phyloP scores from a whole-genome alignment of 2,888 invertebrate genomes.

The Coleophora deauratella region DNA sequence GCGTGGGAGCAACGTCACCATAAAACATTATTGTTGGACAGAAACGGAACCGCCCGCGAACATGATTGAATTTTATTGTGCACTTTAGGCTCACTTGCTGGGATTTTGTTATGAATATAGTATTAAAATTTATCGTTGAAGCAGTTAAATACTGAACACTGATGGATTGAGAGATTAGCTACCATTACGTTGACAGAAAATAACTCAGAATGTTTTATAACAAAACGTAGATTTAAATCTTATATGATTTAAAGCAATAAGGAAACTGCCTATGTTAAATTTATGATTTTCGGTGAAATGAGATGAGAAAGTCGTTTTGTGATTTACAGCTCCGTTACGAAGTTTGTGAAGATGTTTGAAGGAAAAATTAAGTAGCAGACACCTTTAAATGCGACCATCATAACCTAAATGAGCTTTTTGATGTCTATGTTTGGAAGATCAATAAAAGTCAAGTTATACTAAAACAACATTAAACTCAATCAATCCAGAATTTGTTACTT shows the following conservation, averaged over 20 bases:
- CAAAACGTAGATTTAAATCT: no score
- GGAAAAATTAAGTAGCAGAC: no score
- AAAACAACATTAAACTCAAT: no score
- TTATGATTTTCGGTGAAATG: no score
- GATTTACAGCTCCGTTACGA: slow-evolving; percentile 16
- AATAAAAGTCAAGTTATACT: no score
- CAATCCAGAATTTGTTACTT: slow-evolving; percentile 23
- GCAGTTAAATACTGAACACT: background rate
- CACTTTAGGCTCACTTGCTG: slow-evolving; percentile 36
- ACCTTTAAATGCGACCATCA: no score
- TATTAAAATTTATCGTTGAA: slow-evolving; percentile 9
- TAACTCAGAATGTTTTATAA: no score
- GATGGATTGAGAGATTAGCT: slow-evolving; percentile 4
- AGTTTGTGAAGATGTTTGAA: slow-evolving; percentile 9
- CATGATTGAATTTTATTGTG: slow-evolving; percentile 68
- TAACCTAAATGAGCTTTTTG: no score
- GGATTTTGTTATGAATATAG: slow-evolving; percentile 10
- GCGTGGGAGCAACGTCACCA: slow-evolving; percentile 65
- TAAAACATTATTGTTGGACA: slow-evolving; percentile 55
- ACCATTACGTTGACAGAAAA: background rate
- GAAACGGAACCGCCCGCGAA: slow-evolving; percentile 45
- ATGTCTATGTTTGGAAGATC: no score
- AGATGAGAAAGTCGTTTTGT: background rate
- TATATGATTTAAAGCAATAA: background rate
- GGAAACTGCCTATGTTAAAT: no score